Conservation (phyloP, 1,140 invertebrate genomes). For the Dendrolimus kikuchii region DNA sequence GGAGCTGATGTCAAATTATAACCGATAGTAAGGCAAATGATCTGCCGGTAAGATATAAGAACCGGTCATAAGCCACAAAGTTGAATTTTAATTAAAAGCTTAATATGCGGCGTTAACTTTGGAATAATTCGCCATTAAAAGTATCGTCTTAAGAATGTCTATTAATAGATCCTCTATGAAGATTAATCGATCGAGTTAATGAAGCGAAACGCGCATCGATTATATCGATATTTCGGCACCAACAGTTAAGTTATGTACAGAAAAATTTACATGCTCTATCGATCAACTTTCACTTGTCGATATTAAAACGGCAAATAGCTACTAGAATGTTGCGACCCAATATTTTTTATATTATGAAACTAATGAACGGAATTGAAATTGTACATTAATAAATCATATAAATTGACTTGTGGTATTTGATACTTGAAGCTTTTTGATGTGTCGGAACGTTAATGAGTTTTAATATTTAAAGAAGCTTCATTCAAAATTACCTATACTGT, state of each 20-base stretch:
- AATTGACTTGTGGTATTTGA: conserved; percentile 3
- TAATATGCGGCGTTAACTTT: too few species aligned
- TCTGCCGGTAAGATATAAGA: too few species aligned
- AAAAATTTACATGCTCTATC: conserved; percentile 17
- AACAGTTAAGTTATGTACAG: neutral
- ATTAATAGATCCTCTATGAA: too few species aligned
- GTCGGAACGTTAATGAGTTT: conserved; percentile 1
- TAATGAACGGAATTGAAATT: conserved; percentile 16
- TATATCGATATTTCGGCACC: neutral
- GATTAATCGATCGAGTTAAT: too few species aligned
- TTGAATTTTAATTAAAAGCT: too few species aligned
- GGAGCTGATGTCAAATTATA: too few species aligned
- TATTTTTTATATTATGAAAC: conserved; percentile 15
- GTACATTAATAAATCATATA: conserved; percentile 9
- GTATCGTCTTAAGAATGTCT: too few species aligned
- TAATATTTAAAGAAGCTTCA: neutral
- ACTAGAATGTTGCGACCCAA: conserved; percentile 21
- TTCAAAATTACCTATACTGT: too few species aligned
- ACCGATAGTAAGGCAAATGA: too few species aligned
- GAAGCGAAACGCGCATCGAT: too few species aligned
- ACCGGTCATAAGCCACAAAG: too few species aligned
- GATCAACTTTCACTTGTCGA: conserved; percentile 31
- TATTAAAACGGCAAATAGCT: conserved; percentile 19
- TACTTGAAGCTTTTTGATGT: conserved; percentile 9
- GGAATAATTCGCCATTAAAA: too few species aligned